Evolutionary conservation across 2,888 invertebrate species (phyloP), one percentile per base, ranked within the genome.

Genomic region (Dolichomitus sp.): DNA sequence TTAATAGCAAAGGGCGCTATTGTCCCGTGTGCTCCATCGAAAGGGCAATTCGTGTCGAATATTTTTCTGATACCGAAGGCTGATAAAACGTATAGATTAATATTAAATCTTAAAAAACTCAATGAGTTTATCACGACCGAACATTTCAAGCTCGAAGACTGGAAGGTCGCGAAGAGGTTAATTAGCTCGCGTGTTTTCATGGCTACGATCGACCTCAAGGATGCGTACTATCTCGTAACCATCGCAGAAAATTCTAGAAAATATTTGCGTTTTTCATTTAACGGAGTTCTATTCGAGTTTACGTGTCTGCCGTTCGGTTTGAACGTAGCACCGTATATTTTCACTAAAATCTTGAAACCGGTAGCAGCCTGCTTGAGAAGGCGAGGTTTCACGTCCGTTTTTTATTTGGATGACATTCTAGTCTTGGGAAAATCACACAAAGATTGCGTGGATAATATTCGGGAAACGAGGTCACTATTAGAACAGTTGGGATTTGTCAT

Each of bases 71-170:
- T 30, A 9, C 48, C 65, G 9, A 48, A 65, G 9, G 27, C 48
- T 2, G 65, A 45, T 27, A 14, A 33, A 33, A 33, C 48, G 4
- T 12, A 63, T 40, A 66, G 86, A 27, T 82, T 88, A 30, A 87
- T n/a, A n/a, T n/a, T n/a, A n/a, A n/a, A n/a, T n/a, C n/a, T n/a
- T n/a, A n/a, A n/a, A n/a, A n/a, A n/a, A n/a, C n/a, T n/a, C n/a
- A n/a, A n/a, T n/a, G n/a, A n/a, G n/a, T n/a, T n/a, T n/a, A n/a
- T n/a, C n/a, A 12, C 17, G 7, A 52, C 83, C 4, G 52, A 74
- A n/a, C 88, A 87, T 76, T 88, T 88, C 63, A 86, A 88, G 59
- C 80, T 88, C 37, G 86, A 88, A 65, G 85, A 88, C 50, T 84
- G 75, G 54, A n/a, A n/a, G n/a, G n/a, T n/a, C n/a, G n/a, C n/a